A percentile compares a stretch with the other conserved stretches of the same genome.
Evolutionary conservation across 1,140 invertebrate species (phyloP).

Genomic region (Melanaphis sacchari): DNA sequence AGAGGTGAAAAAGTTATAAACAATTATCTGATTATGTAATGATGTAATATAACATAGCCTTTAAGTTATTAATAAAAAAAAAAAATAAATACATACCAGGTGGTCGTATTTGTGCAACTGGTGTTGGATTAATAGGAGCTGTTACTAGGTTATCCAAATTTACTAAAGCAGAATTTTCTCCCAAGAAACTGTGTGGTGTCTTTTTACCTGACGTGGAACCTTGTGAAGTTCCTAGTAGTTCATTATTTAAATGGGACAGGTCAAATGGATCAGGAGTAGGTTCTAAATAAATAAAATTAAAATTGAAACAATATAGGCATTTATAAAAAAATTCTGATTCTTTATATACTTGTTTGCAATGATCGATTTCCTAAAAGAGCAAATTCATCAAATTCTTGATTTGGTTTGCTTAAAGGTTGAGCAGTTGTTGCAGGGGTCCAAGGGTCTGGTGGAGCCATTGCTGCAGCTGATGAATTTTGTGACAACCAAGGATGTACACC

Average conservation of each 20-base stretch:
- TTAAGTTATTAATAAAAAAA: neutral
- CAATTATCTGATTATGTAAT: neutral
- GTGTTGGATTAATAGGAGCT: conserved; percentile 59
- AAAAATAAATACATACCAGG: conserved; percentile 58
- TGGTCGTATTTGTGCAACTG: conserved; percentile 59
- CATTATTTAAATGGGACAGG: conserved; percentile 70
- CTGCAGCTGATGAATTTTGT: conserved; percentile 51
- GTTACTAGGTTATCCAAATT: conserved; percentile 95
- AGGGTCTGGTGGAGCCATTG: conserved; percentile 61
- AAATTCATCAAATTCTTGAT: conserved; percentile 53
- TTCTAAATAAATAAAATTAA: conserved; percentile 54
- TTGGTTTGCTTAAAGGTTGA: conserved; percentile 46
- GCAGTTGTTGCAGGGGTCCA: conserved; percentile 61
- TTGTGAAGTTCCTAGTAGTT: conserved; percentile 64
- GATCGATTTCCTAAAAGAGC: conserved; percentile 53
- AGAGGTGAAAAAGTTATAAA: neutral
- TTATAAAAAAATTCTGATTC: conserved; percentile 1
- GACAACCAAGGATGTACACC: conserved; percentile 46
- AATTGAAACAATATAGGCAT: conserved; percentile 62
- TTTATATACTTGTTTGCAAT: conserved; percentile 41
- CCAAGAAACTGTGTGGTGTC: conserved; percentile 90
- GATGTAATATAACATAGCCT: neutral
- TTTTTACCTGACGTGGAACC: conserved; percentile 69
- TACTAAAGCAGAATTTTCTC: conserved; percentile 91
- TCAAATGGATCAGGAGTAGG: conserved; percentile 73